Base-by-base conservation (phyloP, 2,797 vertebrate species). In the Botia almorhae region DNA sequence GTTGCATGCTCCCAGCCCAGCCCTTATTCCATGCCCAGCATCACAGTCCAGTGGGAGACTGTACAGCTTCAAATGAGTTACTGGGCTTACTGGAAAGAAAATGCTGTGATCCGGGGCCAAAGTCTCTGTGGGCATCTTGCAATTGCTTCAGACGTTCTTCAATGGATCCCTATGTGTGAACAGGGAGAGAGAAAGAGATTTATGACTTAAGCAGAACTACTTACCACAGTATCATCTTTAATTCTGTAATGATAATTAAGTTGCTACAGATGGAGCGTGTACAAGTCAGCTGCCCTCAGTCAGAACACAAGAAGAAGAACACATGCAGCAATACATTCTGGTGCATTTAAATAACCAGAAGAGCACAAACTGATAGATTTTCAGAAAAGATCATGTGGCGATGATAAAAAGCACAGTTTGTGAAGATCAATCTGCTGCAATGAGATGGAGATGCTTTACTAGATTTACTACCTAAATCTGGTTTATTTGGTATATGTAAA, bases 71-170 rank as follows among this genome's bases (percentile, higher is more conserved):
- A 29, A 39, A 21, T 46, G 56, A 85, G 78, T 55, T 67, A 81
- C 51, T 60, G 65, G 73, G 92, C 96, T 87, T 96, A 99, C 98
- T 96, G 85, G 97, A 98, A 8, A 99, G 95, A 87, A 99, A 99
- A 90, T 99, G 97, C 88, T 99, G 98, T 74, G 98, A 99, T 80
- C 97, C 97, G 0, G 98, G 98, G 55, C 98, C 98, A 8, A 99
- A 99, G 91, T 99, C 98, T 88, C 97, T 90, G 83, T 99, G 97
- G 82, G 98, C 98, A 21, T 98, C 97, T 83, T 98, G 98, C 84
- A 99, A 95, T 91, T 98, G 98, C 89, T 97, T 98, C 87, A 98
- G 94, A 29, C 97, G 95, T 90, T 99, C 97, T 0, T 96, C 96
- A 85, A 97, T 94, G 68, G 97, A 96, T 53, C 92, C 93, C 98